Percentiles rank a stretch among this genome's conserved stretches.
These are phyloP conservation scores for Scolopax bukidnonensis DNA, from an alignment of 2,797 vertebrate species.

Conservation along the genomic window DNA sequence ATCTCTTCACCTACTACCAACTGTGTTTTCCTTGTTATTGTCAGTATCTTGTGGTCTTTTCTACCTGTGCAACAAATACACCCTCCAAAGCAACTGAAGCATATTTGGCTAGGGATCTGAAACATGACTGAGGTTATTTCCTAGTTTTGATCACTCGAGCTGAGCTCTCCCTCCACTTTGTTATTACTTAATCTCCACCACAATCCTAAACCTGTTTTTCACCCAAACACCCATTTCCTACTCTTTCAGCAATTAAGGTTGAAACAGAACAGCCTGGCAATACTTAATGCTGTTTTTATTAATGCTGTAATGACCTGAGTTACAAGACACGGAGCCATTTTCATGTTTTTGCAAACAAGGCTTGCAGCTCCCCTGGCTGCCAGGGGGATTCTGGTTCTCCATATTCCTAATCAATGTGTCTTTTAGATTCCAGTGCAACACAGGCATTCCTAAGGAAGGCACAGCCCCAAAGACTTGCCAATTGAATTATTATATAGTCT, in stretches of 20 bases:
- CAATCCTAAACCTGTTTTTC: slow-evolving; percentile 24
- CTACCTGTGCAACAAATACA: background rate
- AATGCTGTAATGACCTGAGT: background rate
- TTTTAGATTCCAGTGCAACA: background rate
- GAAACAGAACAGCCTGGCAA: background rate
- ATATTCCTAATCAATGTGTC: background rate
- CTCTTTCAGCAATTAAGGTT: slow-evolving; percentile 18
- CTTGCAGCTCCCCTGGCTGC: background rate
- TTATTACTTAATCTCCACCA: background rate
- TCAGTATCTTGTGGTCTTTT: background rate
- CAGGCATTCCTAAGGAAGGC: background rate
- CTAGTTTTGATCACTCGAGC: background rate
- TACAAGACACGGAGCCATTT: slow-evolving; percentile 9
- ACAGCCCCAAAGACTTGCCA: background rate
- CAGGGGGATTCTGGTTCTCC: background rate
- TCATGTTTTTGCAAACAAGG: background rate
- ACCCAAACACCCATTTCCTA: slow-evolving; percentile 33
- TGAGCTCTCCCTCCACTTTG: background rate
- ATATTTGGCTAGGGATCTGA: background rate
- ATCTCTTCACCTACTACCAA: background rate
- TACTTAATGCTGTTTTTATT: slow-evolving; percentile 40
- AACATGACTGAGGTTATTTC: background rate
- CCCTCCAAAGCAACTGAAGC: background rate
- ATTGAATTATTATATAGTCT: background rate
- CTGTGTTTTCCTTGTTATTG: background rate